Conservation (phyloP, 2,113 vertebrate genomes). For the Echinops telfairi region DNA sequence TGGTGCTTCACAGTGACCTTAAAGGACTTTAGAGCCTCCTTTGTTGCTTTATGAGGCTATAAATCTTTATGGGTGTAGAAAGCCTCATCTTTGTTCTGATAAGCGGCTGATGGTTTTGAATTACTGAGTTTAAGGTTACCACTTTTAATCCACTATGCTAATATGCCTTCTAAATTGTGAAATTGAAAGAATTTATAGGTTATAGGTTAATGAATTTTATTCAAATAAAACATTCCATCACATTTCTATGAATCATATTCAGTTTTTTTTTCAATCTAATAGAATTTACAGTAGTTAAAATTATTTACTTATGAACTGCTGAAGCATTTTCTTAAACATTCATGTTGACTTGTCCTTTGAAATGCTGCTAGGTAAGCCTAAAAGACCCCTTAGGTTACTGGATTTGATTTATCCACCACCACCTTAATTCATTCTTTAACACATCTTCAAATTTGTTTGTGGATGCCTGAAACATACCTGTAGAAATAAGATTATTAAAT, state of each 20-base stretch:
- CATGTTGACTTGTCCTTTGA: constrained; percentile 48
- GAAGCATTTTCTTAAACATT: constrained; percentile 53
- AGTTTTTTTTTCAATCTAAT: constrained; percentile 26
- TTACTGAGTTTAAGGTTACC: no score
- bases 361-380: constrained; percentile 31
- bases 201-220: neutral
- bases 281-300: constrained; percentile 5
- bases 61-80: no score
- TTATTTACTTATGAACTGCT: constrained; percentile 38
- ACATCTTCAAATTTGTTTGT: constrained; percentile 35
- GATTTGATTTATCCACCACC: constrained; percentile 13
- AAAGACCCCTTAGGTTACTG: constrained; percentile 21
- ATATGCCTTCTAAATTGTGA: neutral
- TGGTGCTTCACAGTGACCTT: no score
- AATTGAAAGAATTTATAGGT: constrained; percentile 3
- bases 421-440: neutral
- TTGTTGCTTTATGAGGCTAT: no score
- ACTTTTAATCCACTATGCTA: no score
- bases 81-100: no score
- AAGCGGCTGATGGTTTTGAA: no score
- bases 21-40: no score
- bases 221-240: neutral
- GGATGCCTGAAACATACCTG: neutral
- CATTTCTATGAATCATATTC: neutral
- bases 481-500: neutral